Conservation (phyloP, 2,113 vertebrate genomes). For the Panthera uncia region DNA sequence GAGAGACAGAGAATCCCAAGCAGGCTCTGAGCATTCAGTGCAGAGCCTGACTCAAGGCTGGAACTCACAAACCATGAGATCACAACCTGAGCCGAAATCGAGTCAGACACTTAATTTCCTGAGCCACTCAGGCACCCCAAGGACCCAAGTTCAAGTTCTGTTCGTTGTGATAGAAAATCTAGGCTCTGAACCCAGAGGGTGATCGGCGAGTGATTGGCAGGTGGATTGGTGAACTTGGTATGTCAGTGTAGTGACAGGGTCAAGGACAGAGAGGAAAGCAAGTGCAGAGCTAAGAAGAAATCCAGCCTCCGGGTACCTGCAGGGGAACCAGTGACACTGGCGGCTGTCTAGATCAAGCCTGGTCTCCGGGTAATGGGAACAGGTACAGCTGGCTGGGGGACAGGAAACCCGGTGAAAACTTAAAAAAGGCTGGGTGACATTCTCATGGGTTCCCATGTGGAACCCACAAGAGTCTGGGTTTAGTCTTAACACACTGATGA, state of each 20-base stretch:
- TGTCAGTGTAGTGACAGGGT: neutral
- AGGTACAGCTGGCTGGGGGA: neutral
- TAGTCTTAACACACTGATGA: constrained; percentile 40
- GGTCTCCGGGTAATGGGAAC: neutral
- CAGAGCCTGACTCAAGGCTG: too few relatives aligned
- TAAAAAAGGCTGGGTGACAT: neutral
- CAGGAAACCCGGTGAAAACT: constrained; percentile 9
- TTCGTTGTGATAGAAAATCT: neutral
- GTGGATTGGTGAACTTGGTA: neutral
- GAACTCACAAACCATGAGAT: too few relatives aligned
- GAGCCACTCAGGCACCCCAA: too few relatives aligned
- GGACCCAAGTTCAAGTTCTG: neutral
- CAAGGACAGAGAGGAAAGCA: neutral
- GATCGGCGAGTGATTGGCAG: neutral
- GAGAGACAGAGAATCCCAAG: too few relatives aligned
- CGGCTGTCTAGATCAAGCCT: neutral
- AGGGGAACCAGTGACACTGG: rapidly evolving
- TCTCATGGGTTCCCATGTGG: constrained; percentile 20
- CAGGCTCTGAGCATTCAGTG: too few relatives aligned
- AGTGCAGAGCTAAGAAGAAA: neutral
- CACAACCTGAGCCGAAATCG: too few relatives aligned
- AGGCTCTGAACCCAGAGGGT: neutral
- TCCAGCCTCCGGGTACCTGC: neutral
- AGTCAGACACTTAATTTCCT: too few relatives aligned
- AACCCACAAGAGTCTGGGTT: constrained; percentile 59